Base-by-base conservation (phyloP, 2,888 invertebrate genomes). In the Druceiella hillmani region DNA sequence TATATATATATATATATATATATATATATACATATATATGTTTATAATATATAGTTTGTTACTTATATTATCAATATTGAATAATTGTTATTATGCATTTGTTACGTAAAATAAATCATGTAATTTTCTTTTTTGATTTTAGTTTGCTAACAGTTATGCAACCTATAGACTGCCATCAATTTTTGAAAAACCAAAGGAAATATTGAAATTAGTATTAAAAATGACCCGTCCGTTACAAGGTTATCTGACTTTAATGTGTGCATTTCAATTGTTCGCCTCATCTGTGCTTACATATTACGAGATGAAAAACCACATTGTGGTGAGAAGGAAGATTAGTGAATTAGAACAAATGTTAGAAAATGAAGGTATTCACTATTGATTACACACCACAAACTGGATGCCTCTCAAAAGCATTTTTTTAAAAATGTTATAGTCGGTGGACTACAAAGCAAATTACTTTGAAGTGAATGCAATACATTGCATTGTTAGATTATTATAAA, bases 161-260 rank as follows among this genome's bases (percentile, higher is more conserved):
- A 83, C 84, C 3, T 77, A 66, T 48, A 67, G 79, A 45, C 47
- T 84, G 13, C 86, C 86, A 3, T 67, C 75, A n/a, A 53, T 82
- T n/a, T 61, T 55, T 1, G 64, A 75, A 34, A 74, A 77, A 7
- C 75, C 76, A 0, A 62, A 58, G 49, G 75, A 72, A 36, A 59
- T 78, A 1, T 65, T 78, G 1, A 54, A 67, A 27, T 60, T 82
- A 12, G 55, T 78, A 50, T 54, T 52, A 4, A 75, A 72, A 52
- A 52, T 79, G 2, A 71, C 76, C 0, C 73, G 61, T 46, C 76
- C 79, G 0, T 66, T 79, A 15, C 55, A 61, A 3, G 71, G 69
- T 2, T 59, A 64, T 1, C 46, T 81, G 7, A 62, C 69, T 2
- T 58, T 61, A 1, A 53, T 80, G 25, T 52, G 75, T 4, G 49